These are phyloP conservation scores for Hestina assimilis DNA, from an alignment of 1,140 invertebrate genomes.

Conservation along the genomic window DNA sequence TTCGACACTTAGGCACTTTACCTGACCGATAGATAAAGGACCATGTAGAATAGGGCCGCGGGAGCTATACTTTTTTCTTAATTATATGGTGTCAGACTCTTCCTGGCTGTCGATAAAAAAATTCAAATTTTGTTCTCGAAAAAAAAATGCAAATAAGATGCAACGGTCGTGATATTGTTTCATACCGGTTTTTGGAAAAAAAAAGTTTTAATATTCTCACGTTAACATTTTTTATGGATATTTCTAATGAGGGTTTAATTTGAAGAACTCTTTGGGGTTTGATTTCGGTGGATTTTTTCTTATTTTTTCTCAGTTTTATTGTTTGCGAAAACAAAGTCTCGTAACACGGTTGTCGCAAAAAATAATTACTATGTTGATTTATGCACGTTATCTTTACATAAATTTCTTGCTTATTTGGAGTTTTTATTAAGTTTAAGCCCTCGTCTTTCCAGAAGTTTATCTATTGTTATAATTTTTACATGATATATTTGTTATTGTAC, in stretches of 20 bases:
- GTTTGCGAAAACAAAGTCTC: conserved; percentile 73
- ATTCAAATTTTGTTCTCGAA: conserved; percentile 34
- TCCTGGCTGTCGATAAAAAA: conserved; percentile 37
- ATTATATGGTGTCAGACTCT: conserved; percentile 64
- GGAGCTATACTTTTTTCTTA: conserved; percentile 62
- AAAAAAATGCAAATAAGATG: conserved; percentile 68
- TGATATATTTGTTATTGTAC: too few relatives aligned
- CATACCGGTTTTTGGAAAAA: conserved; percentile 42
- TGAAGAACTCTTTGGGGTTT: conserved; percentile 77
- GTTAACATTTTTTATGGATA: conserved; percentile 65
- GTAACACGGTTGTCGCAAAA: conserved; percentile 74
- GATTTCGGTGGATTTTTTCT: conserved; percentile 55
- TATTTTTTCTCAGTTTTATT: conserved; percentile 46
- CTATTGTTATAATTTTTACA: background rate
- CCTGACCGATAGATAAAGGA: conserved; percentile 69
- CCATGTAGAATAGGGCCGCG: conserved; percentile 40
- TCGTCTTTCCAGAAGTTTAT: background rate
- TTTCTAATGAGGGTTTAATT: conserved; percentile 77
- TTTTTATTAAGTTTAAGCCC: background rate
- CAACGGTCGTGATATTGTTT: conserved; percentile 60
- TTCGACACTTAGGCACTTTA: conserved; percentile 66
- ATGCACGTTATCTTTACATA: conserved; percentile 56
- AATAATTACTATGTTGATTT: conserved; percentile 74
- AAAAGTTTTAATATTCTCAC: conserved; percentile 73
- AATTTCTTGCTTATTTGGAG: conserved; percentile 22